Percentiles rank a stretch among this genome's conserved stretches.
Conservation (phyloP, 2,113 vertebrate species). For the Sterrhoptilus dennistouni region DNA sequence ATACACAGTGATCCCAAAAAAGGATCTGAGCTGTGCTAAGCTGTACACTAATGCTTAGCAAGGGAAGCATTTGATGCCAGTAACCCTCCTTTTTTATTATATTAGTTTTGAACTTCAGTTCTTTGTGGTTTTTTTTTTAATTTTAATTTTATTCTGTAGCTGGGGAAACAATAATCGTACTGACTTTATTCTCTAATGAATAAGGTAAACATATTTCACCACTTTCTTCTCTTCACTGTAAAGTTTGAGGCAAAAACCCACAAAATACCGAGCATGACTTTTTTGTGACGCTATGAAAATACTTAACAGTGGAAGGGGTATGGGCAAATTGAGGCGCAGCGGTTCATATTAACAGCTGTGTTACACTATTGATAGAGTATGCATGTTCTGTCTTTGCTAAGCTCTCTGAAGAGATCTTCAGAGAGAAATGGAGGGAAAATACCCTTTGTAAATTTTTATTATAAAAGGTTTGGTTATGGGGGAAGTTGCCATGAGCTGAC, state of each 20-base stretch:
- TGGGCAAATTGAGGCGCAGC: neutral
- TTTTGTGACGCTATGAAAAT: neutral
- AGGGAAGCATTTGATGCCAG: neutral
- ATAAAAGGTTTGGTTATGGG: too few species aligned
- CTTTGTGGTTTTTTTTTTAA: neutral
- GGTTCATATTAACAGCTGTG: neutral
- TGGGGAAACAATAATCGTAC: neutral
- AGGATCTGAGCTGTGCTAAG: neutral
- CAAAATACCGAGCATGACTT: neutral
- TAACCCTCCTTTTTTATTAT: neutral
- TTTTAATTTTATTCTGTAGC: neutral
- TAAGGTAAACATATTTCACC: neutral
- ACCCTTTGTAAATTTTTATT: too few species aligned
- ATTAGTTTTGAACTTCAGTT: neutral
- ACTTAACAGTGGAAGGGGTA: neutral
- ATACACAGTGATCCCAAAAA: neutral
- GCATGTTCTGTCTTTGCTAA: neutral
- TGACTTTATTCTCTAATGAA: neutral
- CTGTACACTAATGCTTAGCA: neutral
- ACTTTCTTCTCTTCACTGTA: neutral
- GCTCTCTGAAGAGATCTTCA: too few species aligned
- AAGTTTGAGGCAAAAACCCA: neutral
- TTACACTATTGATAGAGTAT: neutral
- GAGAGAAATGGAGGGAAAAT: too few species aligned
- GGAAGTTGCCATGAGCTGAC: too few species aligned